Evolutionary conservation across 2,797 vertebrate species (phyloP), one percentile per base, ranked within the genome.

Genomic region (Agapornis canus): DNA sequence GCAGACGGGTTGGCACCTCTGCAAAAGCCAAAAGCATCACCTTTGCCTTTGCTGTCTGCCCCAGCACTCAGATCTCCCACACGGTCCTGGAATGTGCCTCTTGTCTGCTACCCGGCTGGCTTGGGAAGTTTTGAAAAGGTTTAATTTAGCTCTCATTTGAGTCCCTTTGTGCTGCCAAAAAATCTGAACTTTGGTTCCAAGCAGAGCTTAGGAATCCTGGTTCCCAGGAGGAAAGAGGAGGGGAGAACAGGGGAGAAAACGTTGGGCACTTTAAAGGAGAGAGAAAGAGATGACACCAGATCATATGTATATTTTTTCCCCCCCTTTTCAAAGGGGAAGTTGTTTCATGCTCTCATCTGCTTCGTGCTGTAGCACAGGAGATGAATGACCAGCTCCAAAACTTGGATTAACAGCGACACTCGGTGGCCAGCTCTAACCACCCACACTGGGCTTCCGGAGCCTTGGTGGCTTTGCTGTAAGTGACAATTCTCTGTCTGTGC

Each of bases 321-420:
- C 4, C 1, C 4, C 2, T 49, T 29, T 80, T 71, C 89, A 86
- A 91, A 88, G 65, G 32, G 68, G 14, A 45, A 9, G 68, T 15
- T 18, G 29, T 27, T 72, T 18, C 20, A 5, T 23, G 68, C 12
- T 82, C 57, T 15, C 43, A 5, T 1, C 32, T 25, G 21, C 48
- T 3, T 3, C 1, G 13, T 15, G 23, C 72, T 48, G 49, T 13
- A 32, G 47, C 54, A 6, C 2, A 2, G 59, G 40, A 32, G 66
- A 16, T 13, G 64, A 32, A 31, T 3, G 32, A 13, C 13, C 29
- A 2, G 42, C 77, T 79, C 45, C 72, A 43, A 95, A 84, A 26
- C 45, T 59, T 94, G 93, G 86, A 93, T 4, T 91, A 83, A 97
- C 89, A 96, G 96, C 96, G 96, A 96, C 97, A 95, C 96, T 9